A percentile compares a stretch with the other conserved stretches of the same genome.
phyloP scores from a whole-genome alignment of 2,113 vertebrate genomes.

The Uropsilus gracilis region DNA sequence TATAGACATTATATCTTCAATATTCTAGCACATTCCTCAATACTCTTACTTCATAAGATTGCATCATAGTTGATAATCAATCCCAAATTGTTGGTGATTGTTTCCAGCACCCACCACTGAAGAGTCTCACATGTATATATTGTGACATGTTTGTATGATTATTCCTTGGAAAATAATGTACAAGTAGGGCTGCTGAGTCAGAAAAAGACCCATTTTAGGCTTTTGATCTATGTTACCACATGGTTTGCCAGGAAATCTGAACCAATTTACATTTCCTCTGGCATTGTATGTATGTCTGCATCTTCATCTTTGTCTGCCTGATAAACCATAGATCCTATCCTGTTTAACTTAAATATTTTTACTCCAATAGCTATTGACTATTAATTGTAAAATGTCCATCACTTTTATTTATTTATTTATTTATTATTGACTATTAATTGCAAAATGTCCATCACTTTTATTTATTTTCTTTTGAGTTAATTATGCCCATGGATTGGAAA shows the following conservation, averaged over 20 bases:
- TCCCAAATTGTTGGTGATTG: background rate
- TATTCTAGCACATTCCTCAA: background rate
- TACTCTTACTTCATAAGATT: background rate
- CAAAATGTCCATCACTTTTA: background rate
- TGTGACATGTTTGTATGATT: background rate
- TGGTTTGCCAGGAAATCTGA: background rate
- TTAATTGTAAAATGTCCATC: background rate
- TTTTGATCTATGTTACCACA: background rate
- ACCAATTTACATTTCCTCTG: background rate
- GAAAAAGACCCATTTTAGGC: background rate
- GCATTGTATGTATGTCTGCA: too few relatives aligned
- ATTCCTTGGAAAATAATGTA: background rate
- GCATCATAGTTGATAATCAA: background rate
- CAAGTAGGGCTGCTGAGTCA: background rate
- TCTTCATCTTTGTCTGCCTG: background rate
- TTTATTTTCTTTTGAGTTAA: background rate
- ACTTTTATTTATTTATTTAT: background rate
- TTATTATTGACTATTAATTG: background rate
- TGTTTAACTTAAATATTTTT: background rate
- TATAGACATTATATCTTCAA: background rate
- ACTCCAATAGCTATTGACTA: background rate
- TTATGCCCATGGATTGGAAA: background rate
- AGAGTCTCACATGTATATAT: background rate
- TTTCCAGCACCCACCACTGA: background rate
- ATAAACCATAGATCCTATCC: background rate